phyloP scores from a whole-genome alignment of 1,140 invertebrate species.

The Lasaia peninsularis region DNA sequence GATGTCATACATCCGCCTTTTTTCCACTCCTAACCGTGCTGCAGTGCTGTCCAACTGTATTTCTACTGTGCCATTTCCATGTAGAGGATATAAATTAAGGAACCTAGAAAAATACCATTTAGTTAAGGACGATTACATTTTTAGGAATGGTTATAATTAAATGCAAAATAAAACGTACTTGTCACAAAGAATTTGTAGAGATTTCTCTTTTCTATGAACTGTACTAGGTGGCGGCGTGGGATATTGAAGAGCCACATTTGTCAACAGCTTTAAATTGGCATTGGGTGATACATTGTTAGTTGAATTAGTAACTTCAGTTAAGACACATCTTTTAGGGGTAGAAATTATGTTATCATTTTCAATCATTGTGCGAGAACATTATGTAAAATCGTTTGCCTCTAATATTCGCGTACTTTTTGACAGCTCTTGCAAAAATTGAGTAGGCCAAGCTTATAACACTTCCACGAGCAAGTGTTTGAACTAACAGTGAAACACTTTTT shows the following conservation, averaged over 20 bases:
- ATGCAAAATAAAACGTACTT: slow-evolving; percentile 60
- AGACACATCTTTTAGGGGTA: slow-evolving; percentile 76
- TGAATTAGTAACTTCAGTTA: slow-evolving; percentile 76
- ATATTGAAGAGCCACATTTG: slow-evolving; percentile 77
- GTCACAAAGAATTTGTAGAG: slow-evolving; percentile 78
- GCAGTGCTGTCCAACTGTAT: slow-evolving; percentile 79
- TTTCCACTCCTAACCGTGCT: slow-evolving; percentile 78
- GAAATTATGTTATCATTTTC: slow-evolving; percentile 71
- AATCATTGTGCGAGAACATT: slow-evolving; percentile 73
- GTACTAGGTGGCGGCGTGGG: slow-evolving; percentile 69
- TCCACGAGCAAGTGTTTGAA: slow-evolving; percentile 10
- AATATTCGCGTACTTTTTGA: slow-evolving; percentile 71
- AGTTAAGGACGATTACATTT: slow-evolving; percentile 10
- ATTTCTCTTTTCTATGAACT: slow-evolving; percentile 77
- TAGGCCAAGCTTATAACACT: slow-evolving; percentile 34
- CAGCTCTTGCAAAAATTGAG: slow-evolving; percentile 48
- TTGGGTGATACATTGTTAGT: slow-evolving; percentile 77
- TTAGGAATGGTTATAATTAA: background rate
- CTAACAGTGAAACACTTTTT: background rate
- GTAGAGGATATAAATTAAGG: slow-evolving; percentile 76
- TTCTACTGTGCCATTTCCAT: slow-evolving; percentile 64
- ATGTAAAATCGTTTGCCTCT: slow-evolving; percentile 53
- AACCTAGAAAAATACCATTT: slow-evolving; percentile 62
- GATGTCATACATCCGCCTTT: slow-evolving; percentile 86
- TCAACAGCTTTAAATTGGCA: slow-evolving; percentile 78